phyloP scores from a whole-genome alignment of 2,113 vertebrate genomes.

The Salvelinus alpinus region DNA sequence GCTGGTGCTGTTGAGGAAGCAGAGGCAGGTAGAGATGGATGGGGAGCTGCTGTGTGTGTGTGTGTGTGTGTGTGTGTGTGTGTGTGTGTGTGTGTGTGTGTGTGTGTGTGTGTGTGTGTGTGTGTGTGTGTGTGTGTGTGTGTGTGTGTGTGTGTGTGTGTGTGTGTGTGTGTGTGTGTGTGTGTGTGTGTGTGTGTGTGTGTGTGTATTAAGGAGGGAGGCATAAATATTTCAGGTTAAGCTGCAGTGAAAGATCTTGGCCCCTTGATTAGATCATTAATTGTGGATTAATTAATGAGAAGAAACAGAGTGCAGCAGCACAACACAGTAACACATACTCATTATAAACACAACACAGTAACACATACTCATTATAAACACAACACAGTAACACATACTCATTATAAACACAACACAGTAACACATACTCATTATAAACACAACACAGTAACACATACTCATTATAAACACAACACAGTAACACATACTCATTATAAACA shows the following conservation, averaged over 20 bases:
- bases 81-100: slow-evolving; percentile 11
- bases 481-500: slow-evolving; percentile 23
- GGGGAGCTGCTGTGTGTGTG: slow-evolving; percentile 14
- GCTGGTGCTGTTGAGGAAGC: slow-evolving; percentile 42
- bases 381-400: slow-evolving; percentile 6
- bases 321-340: slow-evolving; percentile 2
- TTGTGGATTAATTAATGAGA: slow-evolving; percentile 67
- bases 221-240: slow-evolving; percentile 18
- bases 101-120: background rate
- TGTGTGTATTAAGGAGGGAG: background rate
- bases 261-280: slow-evolving; percentile 66
- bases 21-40: slow-evolving; percentile 55
- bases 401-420: slow-evolving; percentile 6
- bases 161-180: background rate
- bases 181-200: slow-evolving; percentile 2
- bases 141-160: slow-evolving; percentile 10
- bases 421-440: slow-evolving; percentile 23
- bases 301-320: slow-evolving; percentile 44
- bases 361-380: slow-evolving; percentile 52
- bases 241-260: slow-evolving; percentile 24
- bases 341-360: too few relatives aligned
- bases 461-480: slow-evolving; percentile 6
- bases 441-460: slow-evolving; percentile 6
- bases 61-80: background rate
- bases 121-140: too few relatives aligned